A percentile compares a stretch with the other conserved stretches of the same genome.
Conservation (phyloP, 1,140 invertebrate genomes). For the Gonatopus flavifemur region DNA sequence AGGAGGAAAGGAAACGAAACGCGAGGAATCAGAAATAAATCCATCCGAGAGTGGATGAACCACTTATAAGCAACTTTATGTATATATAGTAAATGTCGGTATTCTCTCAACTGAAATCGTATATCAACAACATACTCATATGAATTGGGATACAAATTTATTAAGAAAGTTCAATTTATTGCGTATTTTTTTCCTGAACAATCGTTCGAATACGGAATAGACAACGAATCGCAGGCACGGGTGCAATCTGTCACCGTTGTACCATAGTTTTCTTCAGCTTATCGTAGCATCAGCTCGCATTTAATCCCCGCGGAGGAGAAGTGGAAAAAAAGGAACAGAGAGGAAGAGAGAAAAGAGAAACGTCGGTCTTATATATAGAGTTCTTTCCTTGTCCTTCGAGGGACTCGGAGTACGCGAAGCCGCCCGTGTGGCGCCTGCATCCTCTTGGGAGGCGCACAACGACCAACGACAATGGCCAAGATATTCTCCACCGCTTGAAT, state of each 20-base stretch:
- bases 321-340: too few relatives aligned
- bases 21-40: slow-evolving; percentile 21
- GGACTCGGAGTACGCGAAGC: slow-evolving; percentile 42
- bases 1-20: too few relatives aligned
- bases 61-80: background rate
- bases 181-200: too few relatives aligned
- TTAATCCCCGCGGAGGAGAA: slow-evolving; percentile 51
- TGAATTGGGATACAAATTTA: too few relatives aligned
- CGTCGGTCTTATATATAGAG: too few relatives aligned
- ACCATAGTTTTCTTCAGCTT: slow-evolving; percentile 51
- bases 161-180: too few relatives aligned
- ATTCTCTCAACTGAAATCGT: too few relatives aligned
- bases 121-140: too few relatives aligned
- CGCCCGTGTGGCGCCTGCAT: slow-evolving; percentile 51
- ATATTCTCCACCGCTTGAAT: slow-evolving; percentile 25
- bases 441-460: slow-evolving; percentile 35
- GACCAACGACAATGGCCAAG: slow-evolving; percentile 32
- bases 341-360: background rate
- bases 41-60: slow-evolving; percentile 30
- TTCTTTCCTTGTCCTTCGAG: too few relatives aligned
- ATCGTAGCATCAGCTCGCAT: slow-evolving; percentile 53
- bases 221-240: slow-evolving; percentile 29
- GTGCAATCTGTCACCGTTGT: slow-evolving; percentile 54
- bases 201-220: too few relatives aligned
- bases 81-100: background rate